Percentiles rank a stretch among this genome's conserved stretches.
These are phyloP conservation scores for Cheilosia vernalis DNA, from an alignment of 2,888 invertebrate genomes.

Conservation along the genomic window DNA sequence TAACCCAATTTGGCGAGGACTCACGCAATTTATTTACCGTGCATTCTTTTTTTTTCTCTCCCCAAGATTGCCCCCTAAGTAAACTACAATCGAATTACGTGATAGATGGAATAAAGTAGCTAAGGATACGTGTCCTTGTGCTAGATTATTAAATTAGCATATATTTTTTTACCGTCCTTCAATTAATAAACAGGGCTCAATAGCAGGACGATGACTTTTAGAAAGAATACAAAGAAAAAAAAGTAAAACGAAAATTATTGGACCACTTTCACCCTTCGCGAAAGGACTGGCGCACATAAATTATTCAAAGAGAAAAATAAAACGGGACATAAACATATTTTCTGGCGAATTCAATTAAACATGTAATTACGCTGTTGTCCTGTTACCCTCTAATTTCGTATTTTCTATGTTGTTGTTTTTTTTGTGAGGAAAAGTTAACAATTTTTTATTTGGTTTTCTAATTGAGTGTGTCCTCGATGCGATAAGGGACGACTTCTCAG, in stretches of 20 bases:
- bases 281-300: slow-evolving; percentile 44
- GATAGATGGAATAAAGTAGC: slow-evolving; percentile 50
- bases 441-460: slow-evolving; percentile 75
- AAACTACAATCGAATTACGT: slow-evolving; percentile 68
- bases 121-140: slow-evolving; percentile 61
- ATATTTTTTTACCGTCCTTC: slow-evolving; percentile 40
- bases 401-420: background rate
- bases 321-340: slow-evolving; percentile 77
- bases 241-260: slow-evolving; percentile 47
- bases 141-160: slow-evolving; percentile 73
- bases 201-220: slow-evolving; percentile 43
- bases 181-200: slow-evolving; percentile 61
- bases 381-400: slow-evolving; percentile 45
- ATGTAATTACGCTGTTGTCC: slow-evolving; percentile 81
- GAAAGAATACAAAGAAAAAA: slow-evolving; percentile 8
- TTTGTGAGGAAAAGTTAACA: slow-evolving; percentile 56
- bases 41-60: background rate
- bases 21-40: slow-evolving; percentile 52
- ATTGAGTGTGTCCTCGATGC: slow-evolving; percentile 73
- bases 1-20: background rate
- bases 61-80: slow-evolving; percentile 25
- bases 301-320: slow-evolving; percentile 67
- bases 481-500: slow-evolving; percentile 39
- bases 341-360: slow-evolving; percentile 81
- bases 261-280: slow-evolving; percentile 63